Evolutionary conservation across 2,113 vertebrate species (phyloP).

Genomic region (Stigmatopora argus): DNA sequence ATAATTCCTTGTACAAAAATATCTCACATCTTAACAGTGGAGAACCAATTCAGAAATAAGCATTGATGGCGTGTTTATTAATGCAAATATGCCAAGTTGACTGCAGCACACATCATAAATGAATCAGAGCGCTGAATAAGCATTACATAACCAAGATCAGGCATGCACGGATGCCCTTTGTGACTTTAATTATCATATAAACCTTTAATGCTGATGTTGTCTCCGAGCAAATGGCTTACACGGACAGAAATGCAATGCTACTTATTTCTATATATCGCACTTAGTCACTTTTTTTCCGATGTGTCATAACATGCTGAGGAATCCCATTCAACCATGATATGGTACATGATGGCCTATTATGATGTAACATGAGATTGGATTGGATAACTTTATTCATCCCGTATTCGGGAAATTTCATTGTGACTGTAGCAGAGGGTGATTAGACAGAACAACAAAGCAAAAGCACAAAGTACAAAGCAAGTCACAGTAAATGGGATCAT

Average conservation of each 20-base stretch:
- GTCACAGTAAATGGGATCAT: too few relatives aligned
- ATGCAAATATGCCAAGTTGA: slow-evolving; percentile 12
- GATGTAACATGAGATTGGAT: too few relatives aligned
- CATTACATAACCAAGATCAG: slow-evolving; percentile 5
- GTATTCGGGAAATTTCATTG: too few relatives aligned
- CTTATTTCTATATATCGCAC: background rate
- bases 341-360: too few relatives aligned
- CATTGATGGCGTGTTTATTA: slow-evolving; percentile 5
- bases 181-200: slow-evolving; percentile 10
- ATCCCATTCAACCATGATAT: background rate
- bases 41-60: background rate
- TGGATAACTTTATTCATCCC: too few relatives aligned
- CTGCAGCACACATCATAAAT: slow-evolving; percentile 4
- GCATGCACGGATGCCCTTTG: slow-evolving; percentile 8
- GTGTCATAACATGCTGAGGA: background rate
- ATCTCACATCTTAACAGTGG: background rate
- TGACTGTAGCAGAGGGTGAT: too few relatives aligned
- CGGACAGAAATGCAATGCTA: slow-evolving; percentile 5
- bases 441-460: too few relatives aligned
- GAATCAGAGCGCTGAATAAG: slow-evolving; percentile 13
- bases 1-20: background rate
- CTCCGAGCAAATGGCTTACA: slow-evolving; percentile 5
- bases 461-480: too few relatives aligned
- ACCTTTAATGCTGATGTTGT: slow-evolving; percentile 12
- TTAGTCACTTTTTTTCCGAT: background rate